Base-by-base conservation (phyloP, 2,113 vertebrate species). In the Odocoileus hemionus region DNA sequence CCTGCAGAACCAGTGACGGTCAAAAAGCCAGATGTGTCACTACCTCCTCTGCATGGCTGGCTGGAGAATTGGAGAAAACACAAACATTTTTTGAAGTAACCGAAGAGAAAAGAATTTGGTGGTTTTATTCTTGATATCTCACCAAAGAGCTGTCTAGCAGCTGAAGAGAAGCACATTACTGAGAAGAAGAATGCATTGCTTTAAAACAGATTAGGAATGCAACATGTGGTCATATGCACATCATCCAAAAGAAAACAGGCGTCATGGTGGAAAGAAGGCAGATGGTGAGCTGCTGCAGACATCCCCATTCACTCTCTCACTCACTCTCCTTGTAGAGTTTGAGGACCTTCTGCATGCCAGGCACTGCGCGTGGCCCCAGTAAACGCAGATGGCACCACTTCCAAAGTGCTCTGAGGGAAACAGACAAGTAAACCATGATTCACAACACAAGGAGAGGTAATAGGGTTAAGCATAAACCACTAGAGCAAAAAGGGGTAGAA, bases 21-120 rank as follows among this genome's bases (percentile, higher is more conserved):
- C 87, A 16, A 26, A 95, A 76, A 7, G 26, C 50, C 92, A 39
- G 94, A 61, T 61, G 9, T 21, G 33, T 12, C 12, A 10, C 60
- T 9, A 12, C n/a, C 36, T 96, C 70, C 76, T 88, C 89, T 79
- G 60, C 36, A 15, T 6, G 83, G 70, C 58, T 1, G 7, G 57
- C 45, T 78, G 12, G 39, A 90, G 50, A 78, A 83, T 1, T 89
- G 67, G 87, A 90, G 45, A 7, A 58, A 92, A 82, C 64, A 87
- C 57, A 79, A 78, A 39, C 55, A 82, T 88, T 94, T 94, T 94
- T 74, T 58, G 36, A 57, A 97, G 61, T 83, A 61, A 93, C 89
- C 85, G 43, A 86, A 96, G 79, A 91, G 91, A 91, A 97, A 96
- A 96, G 79, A 96, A 97, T 96, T 78, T 50, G n/a, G 85, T 61